Evolutionary conservation across 2,888 invertebrate species (phyloP).

Genomic region (Chirona hameri): DNA sequence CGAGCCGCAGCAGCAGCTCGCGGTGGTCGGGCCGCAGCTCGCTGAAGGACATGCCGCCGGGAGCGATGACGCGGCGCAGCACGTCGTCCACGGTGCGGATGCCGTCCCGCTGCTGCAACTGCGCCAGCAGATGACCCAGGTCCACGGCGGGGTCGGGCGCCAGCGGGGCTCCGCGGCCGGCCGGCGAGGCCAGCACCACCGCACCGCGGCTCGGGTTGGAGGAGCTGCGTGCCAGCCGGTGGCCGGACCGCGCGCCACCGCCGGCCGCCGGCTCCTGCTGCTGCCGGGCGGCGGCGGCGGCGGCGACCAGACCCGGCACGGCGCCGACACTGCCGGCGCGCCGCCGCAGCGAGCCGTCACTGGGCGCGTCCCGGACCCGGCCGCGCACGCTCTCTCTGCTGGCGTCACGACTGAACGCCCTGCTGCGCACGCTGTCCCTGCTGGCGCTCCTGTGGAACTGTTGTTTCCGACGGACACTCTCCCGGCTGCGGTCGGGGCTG

Average conservation of each 20-base stretch:
- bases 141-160: slow-evolving; percentile 53
- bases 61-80: slow-evolving; percentile 79
- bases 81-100: slow-evolving; percentile 70
- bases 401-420: not conserved
- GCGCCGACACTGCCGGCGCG: not conserved
- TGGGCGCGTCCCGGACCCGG: not conserved
- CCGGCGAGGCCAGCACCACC: slow-evolving; percentile 46
- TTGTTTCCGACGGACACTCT: too few relatives aligned
- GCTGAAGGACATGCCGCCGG: slow-evolving; percentile 90
- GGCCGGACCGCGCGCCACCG: slow-evolving; percentile 27
- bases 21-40: slow-evolving; percentile 87
- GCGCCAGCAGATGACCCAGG: slow-evolving; percentile 40
- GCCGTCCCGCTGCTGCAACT: slow-evolving; percentile 57
- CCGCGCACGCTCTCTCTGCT: not conserved
- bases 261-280: not conserved
- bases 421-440: not conserved
- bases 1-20: slow-evolving; percentile 79
- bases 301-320: not conserved
- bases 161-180: slow-evolving; percentile 47
- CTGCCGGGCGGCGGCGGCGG: not conserved
- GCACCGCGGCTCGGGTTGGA: slow-evolving; percentile 34
- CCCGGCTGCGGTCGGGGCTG: not conserved
- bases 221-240: slow-evolving; percentile 35
- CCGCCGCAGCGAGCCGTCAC: not conserved
- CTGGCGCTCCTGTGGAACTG: not conserved